Evolutionary conservation across 2,797 vertebrate species (phyloP).

Genomic region (Galago senegalensis): DNA sequence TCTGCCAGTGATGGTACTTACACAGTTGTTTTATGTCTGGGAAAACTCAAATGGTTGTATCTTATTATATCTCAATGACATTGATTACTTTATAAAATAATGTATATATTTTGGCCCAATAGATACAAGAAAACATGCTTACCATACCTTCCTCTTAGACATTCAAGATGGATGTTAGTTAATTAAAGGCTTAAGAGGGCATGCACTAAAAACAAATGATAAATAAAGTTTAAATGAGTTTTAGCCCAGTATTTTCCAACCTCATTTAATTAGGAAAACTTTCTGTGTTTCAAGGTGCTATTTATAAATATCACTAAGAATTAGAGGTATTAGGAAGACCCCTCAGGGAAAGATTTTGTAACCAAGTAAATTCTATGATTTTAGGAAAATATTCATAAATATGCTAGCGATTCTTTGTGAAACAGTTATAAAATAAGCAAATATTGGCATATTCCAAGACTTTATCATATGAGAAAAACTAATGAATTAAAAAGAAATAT

Average conservation of each 20-base stretch:
- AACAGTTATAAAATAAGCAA: neutral
- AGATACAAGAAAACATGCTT: neutral
- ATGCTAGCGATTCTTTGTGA: neutral
- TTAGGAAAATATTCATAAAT: conserved; percentile 1
- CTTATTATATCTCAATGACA: neutral
- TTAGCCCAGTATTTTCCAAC: neutral
- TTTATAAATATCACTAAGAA: neutral
- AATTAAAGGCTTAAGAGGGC: neutral
- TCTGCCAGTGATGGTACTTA: neutral
- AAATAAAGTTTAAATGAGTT: neutral
- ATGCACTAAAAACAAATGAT: neutral
- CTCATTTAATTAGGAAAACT: neutral
- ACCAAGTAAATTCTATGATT: neutral
- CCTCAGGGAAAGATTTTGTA: neutral
- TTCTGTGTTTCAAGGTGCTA: neutral
- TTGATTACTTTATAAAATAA: neutral
- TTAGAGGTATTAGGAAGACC: neutral
- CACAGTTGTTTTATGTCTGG: neutral
- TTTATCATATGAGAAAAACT: neutral
- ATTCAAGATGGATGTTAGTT: neutral
- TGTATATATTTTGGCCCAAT: neutral
- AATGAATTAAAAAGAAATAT: neutral
- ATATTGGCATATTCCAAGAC: neutral
- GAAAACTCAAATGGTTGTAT: neutral
- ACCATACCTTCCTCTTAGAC: neutral